Percentiles rank a stretch among this genome's conserved stretches.
These are phyloP conservation scores for Lepilemur septentrionalis DNA, from an alignment of 2,797 vertebrate genomes.

Conservation along the genomic window DNA sequence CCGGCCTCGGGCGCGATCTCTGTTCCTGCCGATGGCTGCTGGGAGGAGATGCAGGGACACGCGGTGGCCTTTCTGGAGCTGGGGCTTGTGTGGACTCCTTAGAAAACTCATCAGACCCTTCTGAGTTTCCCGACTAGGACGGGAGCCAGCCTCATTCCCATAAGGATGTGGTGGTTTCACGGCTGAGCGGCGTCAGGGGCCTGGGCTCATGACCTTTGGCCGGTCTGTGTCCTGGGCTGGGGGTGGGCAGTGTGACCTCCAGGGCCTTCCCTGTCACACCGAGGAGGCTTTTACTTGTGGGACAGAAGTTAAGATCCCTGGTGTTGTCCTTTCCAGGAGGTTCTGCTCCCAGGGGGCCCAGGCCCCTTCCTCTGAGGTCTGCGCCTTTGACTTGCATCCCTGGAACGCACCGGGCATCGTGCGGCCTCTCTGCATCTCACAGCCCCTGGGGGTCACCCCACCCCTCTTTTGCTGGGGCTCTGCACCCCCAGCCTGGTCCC, in stretches of 20 bases:
- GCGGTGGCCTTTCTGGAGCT: rapidly evolving
- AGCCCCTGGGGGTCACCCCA: background rate
- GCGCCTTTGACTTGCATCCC: background rate
- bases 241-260: background rate
- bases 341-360: background rate
- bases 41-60: rapidly evolving
- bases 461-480: background rate
- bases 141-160: rapidly evolving
- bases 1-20: rapidly evolving
- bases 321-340: background rate
- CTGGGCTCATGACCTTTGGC: too few species aligned
- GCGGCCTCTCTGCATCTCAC: background rate
- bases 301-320: background rate
- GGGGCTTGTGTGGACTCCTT: background rate
- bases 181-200: background rate
- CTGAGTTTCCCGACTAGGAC: background rate
- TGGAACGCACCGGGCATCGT: rapidly evolving
- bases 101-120: too few species aligned
- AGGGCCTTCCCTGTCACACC: background rate
- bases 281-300: background rate
- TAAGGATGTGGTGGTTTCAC: background rate
- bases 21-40: rapidly evolving
- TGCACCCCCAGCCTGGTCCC: background rate
- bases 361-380: background rate
- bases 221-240: background rate